These are phyloP conservation scores for Porites cylindrica DNA, from an alignment of 92 coral and sea anemone species.

Conservation along the genomic window DNA sequence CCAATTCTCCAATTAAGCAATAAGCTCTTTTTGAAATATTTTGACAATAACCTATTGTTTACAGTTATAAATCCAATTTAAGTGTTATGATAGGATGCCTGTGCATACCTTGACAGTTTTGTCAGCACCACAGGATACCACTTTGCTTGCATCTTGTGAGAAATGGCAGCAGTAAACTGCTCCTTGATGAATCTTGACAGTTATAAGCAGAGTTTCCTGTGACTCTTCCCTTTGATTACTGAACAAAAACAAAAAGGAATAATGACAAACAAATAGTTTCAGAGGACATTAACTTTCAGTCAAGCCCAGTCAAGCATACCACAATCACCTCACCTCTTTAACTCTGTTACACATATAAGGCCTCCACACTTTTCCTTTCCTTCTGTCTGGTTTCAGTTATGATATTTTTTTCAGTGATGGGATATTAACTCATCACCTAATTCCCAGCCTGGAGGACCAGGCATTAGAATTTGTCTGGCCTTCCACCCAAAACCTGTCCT, in stretches of 20 bases:
- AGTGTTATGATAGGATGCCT: background rate
- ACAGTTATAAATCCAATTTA: background rate
- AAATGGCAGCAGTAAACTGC: constrained; percentile 89
- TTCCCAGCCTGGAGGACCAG: too few relatives aligned
- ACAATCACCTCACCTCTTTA: too few relatives aligned
- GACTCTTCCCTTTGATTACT: constrained; percentile 78
- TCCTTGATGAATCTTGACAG: constrained; percentile 91
- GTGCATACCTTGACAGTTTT: constrained; percentile 84
- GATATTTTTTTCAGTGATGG: too few relatives aligned
- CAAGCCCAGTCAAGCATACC: too few relatives aligned
- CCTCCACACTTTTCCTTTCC: too few relatives aligned
- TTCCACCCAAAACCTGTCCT: too few relatives aligned
- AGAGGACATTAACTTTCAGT: background rate
- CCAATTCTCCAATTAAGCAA: too few relatives aligned
- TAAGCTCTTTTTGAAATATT: too few relatives aligned
- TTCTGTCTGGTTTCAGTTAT: too few relatives aligned
- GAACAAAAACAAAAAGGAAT: background rate
- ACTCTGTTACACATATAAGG: too few relatives aligned
- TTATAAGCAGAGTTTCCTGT: constrained; percentile 76
- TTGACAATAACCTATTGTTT: background rate
- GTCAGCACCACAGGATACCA: constrained; percentile 95
- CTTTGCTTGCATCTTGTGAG: constrained; percentile 86
- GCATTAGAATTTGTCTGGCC: too few relatives aligned
- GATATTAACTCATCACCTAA: too few relatives aligned
- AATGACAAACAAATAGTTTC: background rate